Evolutionary conservation across 2,113 vertebrate species (phyloP), one percentile per base, ranked within the genome.

Genomic region (Carlito syrichta): DNA sequence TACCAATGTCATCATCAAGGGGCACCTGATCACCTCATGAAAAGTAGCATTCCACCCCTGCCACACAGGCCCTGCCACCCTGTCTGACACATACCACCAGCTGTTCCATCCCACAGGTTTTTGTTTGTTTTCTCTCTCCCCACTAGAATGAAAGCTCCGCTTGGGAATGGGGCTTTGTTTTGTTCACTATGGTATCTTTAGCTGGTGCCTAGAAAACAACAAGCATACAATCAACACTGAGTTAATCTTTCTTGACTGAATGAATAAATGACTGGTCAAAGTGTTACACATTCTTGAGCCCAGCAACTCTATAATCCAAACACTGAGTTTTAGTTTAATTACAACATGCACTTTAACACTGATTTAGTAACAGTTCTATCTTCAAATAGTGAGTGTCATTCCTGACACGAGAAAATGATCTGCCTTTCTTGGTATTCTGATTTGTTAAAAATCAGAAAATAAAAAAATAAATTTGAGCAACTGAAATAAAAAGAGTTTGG

Each of bases 371-470:
- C 74, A 96, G 79, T 27, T 14, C 0, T 69, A 63, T 14, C 27
- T 93, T 89, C 71, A 66, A 60, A 92, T 76, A 35, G 45, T 62
- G 35, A 60, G 60, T 91, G 69, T 56, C 38, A 86, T 78, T 86
- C 60, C 60, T 74, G 40, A 89, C 74, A 68, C 6, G 86, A 86
- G 77, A 50, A 58, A 66, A 89, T 82, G 35, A 54, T 71, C 30
- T 60, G 48, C n/a, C 30, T 79, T 83, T 88, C 79, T 50, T 66
- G 50, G 62, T 73, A 92, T 62, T 90, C 50, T 71, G 43, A 56
- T 43, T 91, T 96, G 35, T 83, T 54, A 79, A 76, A 96, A 86
- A 92, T 38, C n/a, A 89, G 25, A 68, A 92, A 7, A 66, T 73
- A 82, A 71, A 85, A 45, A 90, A 82, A 83, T n/a, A 94, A 58